These are phyloP conservation scores for Melolontha melolontha DNA, from an alignment of 2,888 invertebrate species.

Conservation along the genomic window DNA sequence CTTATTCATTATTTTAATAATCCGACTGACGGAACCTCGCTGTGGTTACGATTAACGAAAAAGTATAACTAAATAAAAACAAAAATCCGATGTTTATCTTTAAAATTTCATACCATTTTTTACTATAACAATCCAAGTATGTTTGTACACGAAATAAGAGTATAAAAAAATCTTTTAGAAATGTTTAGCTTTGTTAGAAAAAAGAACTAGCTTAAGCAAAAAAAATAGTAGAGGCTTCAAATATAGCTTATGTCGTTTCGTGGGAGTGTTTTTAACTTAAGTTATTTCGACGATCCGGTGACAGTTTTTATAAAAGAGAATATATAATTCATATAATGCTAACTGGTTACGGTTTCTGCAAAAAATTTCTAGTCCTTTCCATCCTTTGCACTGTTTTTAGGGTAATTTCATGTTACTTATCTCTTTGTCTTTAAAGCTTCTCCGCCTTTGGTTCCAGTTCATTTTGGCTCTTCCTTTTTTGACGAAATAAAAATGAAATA, in stretches of 20 bases:
- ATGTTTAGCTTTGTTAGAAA: slow-evolving; percentile 54
- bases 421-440: too few species aligned
- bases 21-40: slow-evolving; percentile 7
- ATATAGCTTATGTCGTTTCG: slow-evolving; percentile 36
- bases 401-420: too few species aligned
- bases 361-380: too few species aligned
- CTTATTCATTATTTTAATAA: background rate
- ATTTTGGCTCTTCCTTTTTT: too few species aligned
- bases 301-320: background rate
- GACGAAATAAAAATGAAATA: too few species aligned
- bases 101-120: slow-evolving; percentile 61
- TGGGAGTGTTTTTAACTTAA: slow-evolving; percentile 26
- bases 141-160: slow-evolving; percentile 55
- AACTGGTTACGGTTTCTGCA: too few species aligned
- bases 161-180: slow-evolving; percentile 53
- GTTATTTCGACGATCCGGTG: slow-evolving; percentile 1
- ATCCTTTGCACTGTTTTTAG: too few species aligned
- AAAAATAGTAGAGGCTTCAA: slow-evolving; percentile 39
- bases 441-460: too few species aligned
- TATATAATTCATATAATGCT: too few species aligned
- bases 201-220: slow-evolving; percentile 47
- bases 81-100: slow-evolving; percentile 51
- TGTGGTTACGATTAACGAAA: slow-evolving; percentile 6
- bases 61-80: slow-evolving; percentile 31
- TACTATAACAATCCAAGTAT: slow-evolving; percentile 60